Percentiles rank a stretch among this genome's conserved stretches.
Conservation (phyloP, 2,888 invertebrate genomes). For the Cheilosia impressa region DNA sequence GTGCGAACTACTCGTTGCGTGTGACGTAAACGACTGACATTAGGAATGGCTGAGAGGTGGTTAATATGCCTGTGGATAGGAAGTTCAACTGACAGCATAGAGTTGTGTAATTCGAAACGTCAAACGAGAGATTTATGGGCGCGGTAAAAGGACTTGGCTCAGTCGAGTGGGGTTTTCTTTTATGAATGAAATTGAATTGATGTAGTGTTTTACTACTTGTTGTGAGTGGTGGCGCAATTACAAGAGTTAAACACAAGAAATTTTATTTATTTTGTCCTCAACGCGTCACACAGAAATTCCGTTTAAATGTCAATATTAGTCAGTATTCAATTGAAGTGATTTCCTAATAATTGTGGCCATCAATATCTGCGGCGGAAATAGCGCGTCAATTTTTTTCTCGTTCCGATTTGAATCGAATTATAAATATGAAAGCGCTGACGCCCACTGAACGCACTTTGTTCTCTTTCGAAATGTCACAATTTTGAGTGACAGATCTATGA, state of each 20-base stretch:
- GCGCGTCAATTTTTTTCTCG: too few species aligned
- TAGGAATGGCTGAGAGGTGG: conserved; percentile 13
- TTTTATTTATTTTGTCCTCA: too few species aligned
- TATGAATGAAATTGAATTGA: not conserved
- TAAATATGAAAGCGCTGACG: too few species aligned
- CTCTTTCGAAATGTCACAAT: too few species aligned
- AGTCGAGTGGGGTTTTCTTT: not conserved
- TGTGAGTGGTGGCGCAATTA: not conserved
- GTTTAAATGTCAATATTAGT: too few species aligned
- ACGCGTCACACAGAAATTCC: too few species aligned
- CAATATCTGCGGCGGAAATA: too few species aligned
- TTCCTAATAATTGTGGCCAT: too few species aligned
- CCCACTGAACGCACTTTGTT: too few species aligned
- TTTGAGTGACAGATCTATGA: too few species aligned
- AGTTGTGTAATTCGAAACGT: conserved; percentile 3
- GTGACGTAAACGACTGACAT: conserved; percentile 43
- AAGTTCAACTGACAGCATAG: conserved; percentile 42
- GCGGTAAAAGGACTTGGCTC: not conserved
- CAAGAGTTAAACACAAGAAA: too few species aligned
- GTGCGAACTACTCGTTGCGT: conserved; percentile 6
- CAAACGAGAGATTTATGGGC: not conserved
- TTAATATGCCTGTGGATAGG: conserved; percentile 2
- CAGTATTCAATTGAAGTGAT: not conserved
- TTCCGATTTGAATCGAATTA: too few species aligned
- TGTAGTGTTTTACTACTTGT: not conserved